Percentiles rank a stretch among this genome's conserved stretches.
Conservation (phyloP, 2,797 vertebrate species). For the Siniperca undulata region DNA sequence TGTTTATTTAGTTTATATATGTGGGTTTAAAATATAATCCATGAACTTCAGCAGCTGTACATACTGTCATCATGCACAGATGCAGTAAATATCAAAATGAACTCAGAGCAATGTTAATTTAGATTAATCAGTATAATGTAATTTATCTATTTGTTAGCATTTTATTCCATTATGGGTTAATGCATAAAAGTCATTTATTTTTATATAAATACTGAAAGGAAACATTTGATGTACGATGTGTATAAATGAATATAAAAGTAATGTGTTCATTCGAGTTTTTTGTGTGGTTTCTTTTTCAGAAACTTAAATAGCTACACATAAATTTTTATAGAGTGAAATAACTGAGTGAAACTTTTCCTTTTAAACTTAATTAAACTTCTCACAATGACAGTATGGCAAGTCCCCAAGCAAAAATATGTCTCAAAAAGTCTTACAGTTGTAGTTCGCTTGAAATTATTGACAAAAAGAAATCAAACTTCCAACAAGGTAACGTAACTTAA, state of each 20-base stretch:
- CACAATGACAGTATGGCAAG: no score
- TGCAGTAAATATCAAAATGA: not conserved
- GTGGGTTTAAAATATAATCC: not conserved
- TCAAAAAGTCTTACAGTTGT: no score
- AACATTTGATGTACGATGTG: not conserved
- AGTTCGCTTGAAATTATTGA: no score
- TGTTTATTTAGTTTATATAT: constrained; percentile 10
- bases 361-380: not conserved
- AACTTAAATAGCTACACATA: not conserved
- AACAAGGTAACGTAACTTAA: not conserved
- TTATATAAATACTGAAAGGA: constrained; percentile 55
- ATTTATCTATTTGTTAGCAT: constrained; percentile 46
- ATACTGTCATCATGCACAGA: not conserved
- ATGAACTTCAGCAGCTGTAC: not conserved
- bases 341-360: not conserved
- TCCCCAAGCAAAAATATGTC: no score
- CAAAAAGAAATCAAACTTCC: not conserved
- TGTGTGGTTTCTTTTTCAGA: not conserved
- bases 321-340: not conserved
- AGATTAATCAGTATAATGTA: constrained; percentile 5
- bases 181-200: constrained; percentile 62
- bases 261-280: constrained; percentile 6
- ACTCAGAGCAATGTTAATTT: not conserved
- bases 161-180: constrained; percentile 27
- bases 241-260: constrained; percentile 33